These are phyloP conservation scores for Slavum lentiscoides DNA, from an alignment of 2,888 invertebrate genomes.

Conservation along the genomic window DNA sequence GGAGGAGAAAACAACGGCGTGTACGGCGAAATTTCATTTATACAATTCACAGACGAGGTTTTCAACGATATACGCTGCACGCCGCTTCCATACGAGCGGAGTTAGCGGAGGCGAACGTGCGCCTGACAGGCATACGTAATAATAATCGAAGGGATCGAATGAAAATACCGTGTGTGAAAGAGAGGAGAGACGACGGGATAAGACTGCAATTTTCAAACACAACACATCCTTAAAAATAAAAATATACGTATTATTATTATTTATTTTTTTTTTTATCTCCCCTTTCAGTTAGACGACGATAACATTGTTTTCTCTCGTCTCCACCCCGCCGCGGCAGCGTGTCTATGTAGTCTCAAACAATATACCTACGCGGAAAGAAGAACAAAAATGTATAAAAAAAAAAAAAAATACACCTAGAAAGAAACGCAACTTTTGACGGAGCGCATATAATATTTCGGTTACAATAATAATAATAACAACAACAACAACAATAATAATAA, in stretches of 20 bases:
- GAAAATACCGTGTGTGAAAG: background rate
- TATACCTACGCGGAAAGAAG: background rate
- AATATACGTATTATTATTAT: background rate
- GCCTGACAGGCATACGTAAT: slow-evolving; percentile 47
- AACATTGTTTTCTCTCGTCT: slow-evolving; percentile 21
- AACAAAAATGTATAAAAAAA: background rate
- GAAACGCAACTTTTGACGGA: slow-evolving; percentile 4
- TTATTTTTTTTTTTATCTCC: slow-evolving; percentile 23
- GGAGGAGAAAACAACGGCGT: background rate
- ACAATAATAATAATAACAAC: too few relatives aligned
- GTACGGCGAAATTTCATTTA: slow-evolving; percentile 16
- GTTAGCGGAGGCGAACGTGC: background rate
- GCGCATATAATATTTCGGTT: slow-evolving; percentile 5
- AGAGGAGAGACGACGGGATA: background rate
- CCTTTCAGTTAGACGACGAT: slow-evolving; percentile 35
- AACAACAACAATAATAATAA: too few relatives aligned
- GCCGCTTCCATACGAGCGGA: background rate
- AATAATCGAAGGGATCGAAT: slow-evolving; percentile 41
- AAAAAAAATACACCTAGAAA: slow-evolving; percentile 28
- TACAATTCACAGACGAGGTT: background rate
- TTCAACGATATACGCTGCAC: background rate
- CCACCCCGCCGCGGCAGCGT: background rate
- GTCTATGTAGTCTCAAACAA: background rate
- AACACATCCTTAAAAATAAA: slow-evolving; percentile 25
- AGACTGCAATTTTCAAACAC: slow-evolving; percentile 32